Conservation (phyloP, 2,888 invertebrate species). For the Neocrepidodera transversa region DNA sequence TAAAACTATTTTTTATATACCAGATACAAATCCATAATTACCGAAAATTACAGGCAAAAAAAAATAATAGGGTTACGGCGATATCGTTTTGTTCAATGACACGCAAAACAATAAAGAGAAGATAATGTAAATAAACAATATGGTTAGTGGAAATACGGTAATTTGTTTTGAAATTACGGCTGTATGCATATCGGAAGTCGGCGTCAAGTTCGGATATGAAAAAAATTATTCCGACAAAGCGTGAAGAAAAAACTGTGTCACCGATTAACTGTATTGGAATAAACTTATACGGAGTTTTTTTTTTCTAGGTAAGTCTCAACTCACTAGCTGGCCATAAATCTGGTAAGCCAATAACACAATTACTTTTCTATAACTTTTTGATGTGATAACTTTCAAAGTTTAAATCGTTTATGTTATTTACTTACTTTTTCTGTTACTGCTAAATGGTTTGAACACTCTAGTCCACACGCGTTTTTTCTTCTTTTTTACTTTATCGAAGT, state of each 20-base stretch:
- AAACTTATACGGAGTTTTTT: too few species aligned
- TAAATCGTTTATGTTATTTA: too few species aligned
- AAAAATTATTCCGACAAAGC: slow-evolving; percentile 17
- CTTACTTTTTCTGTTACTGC: slow-evolving; percentile 17
- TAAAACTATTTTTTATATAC: too few species aligned
- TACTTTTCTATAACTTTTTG: too few species aligned
- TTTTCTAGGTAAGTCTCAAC: too few species aligned
- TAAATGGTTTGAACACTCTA: slow-evolving; percentile 33
- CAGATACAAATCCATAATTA: neutral
- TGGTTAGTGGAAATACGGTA: slow-evolving; percentile 27
- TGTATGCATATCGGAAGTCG: slow-evolving; percentile 36
- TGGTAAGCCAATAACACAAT: too few species aligned
- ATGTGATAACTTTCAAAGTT: too few species aligned
- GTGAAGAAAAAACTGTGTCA: slow-evolving; percentile 8
- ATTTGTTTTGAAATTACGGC: slow-evolving; percentile 32
- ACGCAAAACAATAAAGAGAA: neutral
- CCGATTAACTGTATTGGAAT: slow-evolving; percentile 2
- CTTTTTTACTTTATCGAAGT: slow-evolving; percentile 20
- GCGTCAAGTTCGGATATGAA: slow-evolving; percentile 32
- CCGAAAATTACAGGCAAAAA: neutral
- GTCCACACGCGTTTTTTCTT: slow-evolving; percentile 32
- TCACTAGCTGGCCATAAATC: too few species aligned
- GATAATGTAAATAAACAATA: slow-evolving; percentile 5
- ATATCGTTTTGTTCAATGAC: slow-evolving; percentile 1
- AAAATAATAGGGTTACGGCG: neutral